A percentile compares a stretch with the other conserved stretches of the same genome.
phyloP scores from a whole-genome alignment of 2,113 vertebrate genomes.

The Ailurus styani region DNA sequence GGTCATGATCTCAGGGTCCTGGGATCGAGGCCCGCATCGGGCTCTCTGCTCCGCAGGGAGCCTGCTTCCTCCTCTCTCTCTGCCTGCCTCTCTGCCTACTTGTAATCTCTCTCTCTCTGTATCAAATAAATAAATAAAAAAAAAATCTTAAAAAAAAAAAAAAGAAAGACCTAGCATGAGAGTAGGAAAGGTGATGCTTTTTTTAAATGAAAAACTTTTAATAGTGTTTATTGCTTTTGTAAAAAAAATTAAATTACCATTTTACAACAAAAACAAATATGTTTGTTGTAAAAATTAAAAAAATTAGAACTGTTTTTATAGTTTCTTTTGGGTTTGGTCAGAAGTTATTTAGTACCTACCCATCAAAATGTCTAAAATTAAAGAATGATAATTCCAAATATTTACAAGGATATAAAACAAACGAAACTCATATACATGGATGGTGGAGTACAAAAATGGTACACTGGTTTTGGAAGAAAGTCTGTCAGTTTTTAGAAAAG shows the following conservation, averaged over 20 bases:
- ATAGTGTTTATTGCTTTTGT: background rate
- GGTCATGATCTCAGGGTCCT: too few relatives aligned
- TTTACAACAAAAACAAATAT: background rate
- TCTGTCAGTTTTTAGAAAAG: background rate
- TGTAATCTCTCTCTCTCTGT: too few relatives aligned
- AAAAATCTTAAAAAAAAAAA: too few relatives aligned
- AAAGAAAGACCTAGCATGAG: background rate
- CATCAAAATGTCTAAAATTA: background rate
- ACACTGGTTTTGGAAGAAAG: background rate
- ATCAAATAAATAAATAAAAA: too few relatives aligned
- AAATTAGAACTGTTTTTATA: background rate
- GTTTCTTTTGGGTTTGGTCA: background rate
- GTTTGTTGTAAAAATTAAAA: constrained; percentile 5
- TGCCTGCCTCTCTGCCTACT: too few relatives aligned
- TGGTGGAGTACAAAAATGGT: background rate
- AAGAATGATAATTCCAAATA: background rate
- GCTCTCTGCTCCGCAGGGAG: too few relatives aligned
- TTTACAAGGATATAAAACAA: background rate
- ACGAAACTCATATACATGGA: background rate
- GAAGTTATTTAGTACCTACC: background rate
- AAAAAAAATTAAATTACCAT: background rate
- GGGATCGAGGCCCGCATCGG: too few relatives aligned
- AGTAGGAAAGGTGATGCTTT: background rate
- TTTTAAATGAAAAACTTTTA: background rate
- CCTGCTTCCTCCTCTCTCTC: too few relatives aligned